Evolutionary conservation across 2,113 vertebrate species (phyloP), one percentile per base, ranked within the genome.

Genomic region (Syngnathus typhle): DNA sequence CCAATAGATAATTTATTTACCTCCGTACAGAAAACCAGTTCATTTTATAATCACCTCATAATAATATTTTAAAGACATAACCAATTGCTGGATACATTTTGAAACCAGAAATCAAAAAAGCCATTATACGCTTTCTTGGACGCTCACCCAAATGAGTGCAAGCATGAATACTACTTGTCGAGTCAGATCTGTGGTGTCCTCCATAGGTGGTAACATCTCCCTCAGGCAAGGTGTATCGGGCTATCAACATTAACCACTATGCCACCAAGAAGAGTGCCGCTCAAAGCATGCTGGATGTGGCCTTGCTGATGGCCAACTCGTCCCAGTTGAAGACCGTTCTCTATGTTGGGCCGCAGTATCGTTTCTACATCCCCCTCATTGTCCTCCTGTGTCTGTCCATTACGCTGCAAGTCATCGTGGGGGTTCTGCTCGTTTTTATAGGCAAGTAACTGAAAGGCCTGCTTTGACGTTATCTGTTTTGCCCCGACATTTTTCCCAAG

Each of bases 271-370:
- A 96, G 89, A 96, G 89, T 0, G 94, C 90, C 0, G 94, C 94
- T 0, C 94, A 98, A 84, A 96, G 94, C 85, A 96, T 96, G 94
- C 77, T 96, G 85, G 94, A 96, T 66, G 84, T 96, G 0, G 93
- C 95, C 0, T 79, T 98, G 77, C 90, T 98, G 64, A 95, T 96
- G 95, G 94, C 95, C 88, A 98, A 95, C 1, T 92, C 94, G 0
- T 96, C 94, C 8, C 95, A 97, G 83, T 87, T 98, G 71, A 98
- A 96, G 78, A 93, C 93, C 0, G 90, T 95, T 10, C 85, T 97
- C 47, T 92, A 93, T 5, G 93, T 94, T 70, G 94, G 94, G 41
- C 83, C 93, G 0, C 41, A 74, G 1, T 95, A 94, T 5, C 78
- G 82, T 10, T 95, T 94, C 86, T 98, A 92, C 46, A 1, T 90